phyloP scores from a whole-genome alignment of 2,888 invertebrate genomes.

The Ochropleura plecta region DNA sequence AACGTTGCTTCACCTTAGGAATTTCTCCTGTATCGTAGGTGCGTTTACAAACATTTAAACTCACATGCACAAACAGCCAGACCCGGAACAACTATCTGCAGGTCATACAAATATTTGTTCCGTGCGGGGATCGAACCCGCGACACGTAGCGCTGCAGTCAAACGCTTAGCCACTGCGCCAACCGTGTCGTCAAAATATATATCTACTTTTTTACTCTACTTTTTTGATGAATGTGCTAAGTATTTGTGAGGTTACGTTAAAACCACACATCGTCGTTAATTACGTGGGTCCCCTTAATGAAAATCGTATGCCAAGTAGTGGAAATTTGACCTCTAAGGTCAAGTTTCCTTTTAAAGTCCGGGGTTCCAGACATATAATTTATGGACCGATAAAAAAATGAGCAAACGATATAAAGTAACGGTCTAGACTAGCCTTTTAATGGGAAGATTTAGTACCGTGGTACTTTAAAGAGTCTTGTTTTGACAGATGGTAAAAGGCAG shows the following conservation, averaged over 20 bases:
- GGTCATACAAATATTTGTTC: too few relatives aligned
- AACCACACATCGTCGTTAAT: not conserved
- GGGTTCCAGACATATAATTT: slow-evolving; percentile 15
- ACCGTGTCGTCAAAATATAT: too few relatives aligned
- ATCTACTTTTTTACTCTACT: too few relatives aligned
- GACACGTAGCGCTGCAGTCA: too few relatives aligned
- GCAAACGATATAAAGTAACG: not conserved
- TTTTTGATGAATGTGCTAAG: not conserved
- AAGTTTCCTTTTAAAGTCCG: not conserved
- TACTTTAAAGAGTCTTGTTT: not conserved
- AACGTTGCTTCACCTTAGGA: too few relatives aligned
- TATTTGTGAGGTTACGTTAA: not conserved
- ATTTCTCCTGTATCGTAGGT: too few relatives aligned
- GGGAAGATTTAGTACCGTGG: not conserved
- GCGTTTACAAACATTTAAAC: too few relatives aligned
- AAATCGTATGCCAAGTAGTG: not conserved
- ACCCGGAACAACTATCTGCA: too few relatives aligned
- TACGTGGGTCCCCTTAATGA: not conserved
- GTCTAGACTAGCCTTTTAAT: slow-evolving; percentile 19
- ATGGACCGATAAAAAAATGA: slow-evolving; percentile 16
- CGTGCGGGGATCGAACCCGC: too few relatives aligned
- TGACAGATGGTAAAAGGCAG: not conserved
- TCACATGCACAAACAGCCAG: too few relatives aligned
- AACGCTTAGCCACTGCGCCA: too few relatives aligned
- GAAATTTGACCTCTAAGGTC: slow-evolving; percentile 10